Conservation (phyloP, 2,888 invertebrate genomes). For the Deilephila porcellus region DNA sequence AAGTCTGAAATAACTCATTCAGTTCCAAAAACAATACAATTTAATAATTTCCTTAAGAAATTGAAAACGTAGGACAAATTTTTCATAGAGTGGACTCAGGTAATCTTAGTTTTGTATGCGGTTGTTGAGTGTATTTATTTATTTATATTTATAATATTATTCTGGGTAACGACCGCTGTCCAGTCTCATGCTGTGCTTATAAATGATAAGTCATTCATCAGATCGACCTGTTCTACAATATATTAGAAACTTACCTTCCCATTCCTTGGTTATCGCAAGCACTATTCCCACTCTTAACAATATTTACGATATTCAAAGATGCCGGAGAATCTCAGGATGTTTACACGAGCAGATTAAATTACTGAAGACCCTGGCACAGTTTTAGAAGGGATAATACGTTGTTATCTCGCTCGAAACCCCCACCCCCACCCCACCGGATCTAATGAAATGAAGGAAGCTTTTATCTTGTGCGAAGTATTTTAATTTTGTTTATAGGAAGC, state of each 20-base stretch:
- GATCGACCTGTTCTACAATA: too few species aligned
- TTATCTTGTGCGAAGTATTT: conserved; percentile 33
- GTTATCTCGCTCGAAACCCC: conserved; percentile 60
- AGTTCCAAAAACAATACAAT: too few species aligned
- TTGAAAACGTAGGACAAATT: too few species aligned
- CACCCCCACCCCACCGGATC: conserved; percentile 47
- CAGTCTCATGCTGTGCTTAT: too few species aligned
- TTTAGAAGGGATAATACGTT: conserved; percentile 59
- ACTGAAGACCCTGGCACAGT: conserved; percentile 56
- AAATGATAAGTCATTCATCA: too few species aligned
- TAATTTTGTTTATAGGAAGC: conserved; percentile 8
- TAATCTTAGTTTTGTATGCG: too few species aligned
- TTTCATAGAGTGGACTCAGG: too few species aligned
- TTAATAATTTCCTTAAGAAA: too few species aligned
- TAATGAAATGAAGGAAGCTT: conserved; percentile 38
- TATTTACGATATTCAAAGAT: conserved; percentile 13
- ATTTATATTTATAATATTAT: too few species aligned
- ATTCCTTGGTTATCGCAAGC: conserved; percentile 31
- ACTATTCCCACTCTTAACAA: conserved; percentile 32
- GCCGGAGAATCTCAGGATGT: conserved; percentile 44
- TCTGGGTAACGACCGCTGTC: too few species aligned
- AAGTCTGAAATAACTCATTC: background rate
- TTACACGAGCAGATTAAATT: conserved; percentile 60
- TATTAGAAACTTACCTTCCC: background rate
- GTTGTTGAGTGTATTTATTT: background rate